phyloP scores from a whole-genome alignment of 2,797 vertebrate genomes.

The Zenarchopterus dispar region DNA sequence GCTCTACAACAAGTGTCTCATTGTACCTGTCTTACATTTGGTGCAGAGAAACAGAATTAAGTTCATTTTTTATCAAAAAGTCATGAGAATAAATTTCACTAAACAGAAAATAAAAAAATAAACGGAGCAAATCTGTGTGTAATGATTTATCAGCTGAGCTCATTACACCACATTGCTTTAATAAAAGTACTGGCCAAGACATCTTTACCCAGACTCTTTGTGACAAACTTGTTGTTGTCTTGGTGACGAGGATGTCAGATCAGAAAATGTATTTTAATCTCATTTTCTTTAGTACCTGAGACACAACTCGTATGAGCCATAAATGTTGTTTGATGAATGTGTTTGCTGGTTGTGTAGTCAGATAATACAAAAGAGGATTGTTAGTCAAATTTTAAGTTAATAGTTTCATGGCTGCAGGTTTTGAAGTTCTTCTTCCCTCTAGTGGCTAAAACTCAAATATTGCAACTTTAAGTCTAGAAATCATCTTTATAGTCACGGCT shows the following conservation, averaged over 20 bases:
- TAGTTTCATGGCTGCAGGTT: conserved; percentile 29
- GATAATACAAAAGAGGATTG: neutral
- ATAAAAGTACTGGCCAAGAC: neutral
- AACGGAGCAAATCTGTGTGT: too few species aligned
- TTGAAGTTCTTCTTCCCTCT: conserved; percentile 67
- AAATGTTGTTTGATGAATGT: conserved; percentile 2
- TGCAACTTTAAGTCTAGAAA: conserved; percentile 40
- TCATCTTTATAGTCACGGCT: conserved; percentile 27
- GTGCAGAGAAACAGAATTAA: too few species aligned
- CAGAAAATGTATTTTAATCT: conserved; percentile 6
- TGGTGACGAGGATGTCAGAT: conserved; percentile 5
- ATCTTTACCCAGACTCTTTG: neutral
- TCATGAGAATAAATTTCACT: too few species aligned
- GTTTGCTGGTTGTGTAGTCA: conserved; percentile 15
- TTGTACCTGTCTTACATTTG: too few species aligned
- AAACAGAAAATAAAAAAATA: too few species aligned
- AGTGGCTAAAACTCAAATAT: conserved; percentile 45
- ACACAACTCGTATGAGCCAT: neutral
- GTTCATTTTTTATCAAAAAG: too few species aligned
- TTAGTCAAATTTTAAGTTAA: conserved; percentile 21
- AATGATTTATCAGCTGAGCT: too few species aligned
- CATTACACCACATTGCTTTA: neutral
- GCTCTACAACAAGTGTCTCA: too few species aligned
- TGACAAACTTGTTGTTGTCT: neutral
- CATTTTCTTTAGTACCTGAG: conserved; percentile 4